phyloP scores from a whole-genome alignment of 2,888 invertebrate genomes.

The Achlya flavicornis region DNA sequence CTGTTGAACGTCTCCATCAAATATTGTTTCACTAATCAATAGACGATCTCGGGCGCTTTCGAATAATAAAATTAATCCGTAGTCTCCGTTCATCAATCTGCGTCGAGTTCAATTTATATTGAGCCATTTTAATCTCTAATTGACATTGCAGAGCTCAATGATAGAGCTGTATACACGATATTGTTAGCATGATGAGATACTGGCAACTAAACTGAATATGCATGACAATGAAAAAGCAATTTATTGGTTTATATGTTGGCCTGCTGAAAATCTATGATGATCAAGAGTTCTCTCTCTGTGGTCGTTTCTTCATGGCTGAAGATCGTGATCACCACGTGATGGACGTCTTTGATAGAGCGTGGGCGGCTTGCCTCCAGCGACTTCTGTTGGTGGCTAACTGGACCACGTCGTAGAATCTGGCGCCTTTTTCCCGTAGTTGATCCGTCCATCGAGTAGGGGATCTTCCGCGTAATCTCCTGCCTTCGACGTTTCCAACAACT shows the following conservation, averaged over 20 bases:
- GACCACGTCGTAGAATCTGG: too few species aligned
- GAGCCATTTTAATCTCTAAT: slow-evolving; percentile 66
- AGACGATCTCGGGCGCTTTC: slow-evolving; percentile 40
- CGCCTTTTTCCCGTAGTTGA: too few species aligned
- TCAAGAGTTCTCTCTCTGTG: too few species aligned
- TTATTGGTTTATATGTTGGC: not conserved
- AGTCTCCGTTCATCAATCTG: slow-evolving; percentile 59
- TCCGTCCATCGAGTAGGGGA: too few species aligned
- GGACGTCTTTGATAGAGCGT: too few species aligned
- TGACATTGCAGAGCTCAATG: slow-evolving; percentile 61
- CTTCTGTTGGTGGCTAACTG: too few species aligned
- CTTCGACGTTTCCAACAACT: too few species aligned
- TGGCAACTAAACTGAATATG: not conserved
- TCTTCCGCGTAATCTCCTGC: too few species aligned
- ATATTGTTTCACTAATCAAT: slow-evolving; percentile 59
- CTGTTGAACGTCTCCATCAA: slow-evolving; percentile 42
- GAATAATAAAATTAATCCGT: slow-evolving; percentile 60
- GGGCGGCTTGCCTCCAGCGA: too few species aligned
- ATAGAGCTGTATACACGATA: slow-evolving; percentile 55
- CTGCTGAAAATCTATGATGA: too few species aligned
- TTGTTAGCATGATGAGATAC: slow-evolving; percentile 39
- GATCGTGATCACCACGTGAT: too few species aligned
- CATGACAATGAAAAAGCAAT: not conserved
- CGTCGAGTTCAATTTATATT: slow-evolving; percentile 57
- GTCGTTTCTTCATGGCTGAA: too few species aligned